These are phyloP conservation scores for Paraescarpia echinospica DNA, from an alignment of 1,140 invertebrate species.

Conservation along the genomic window DNA sequence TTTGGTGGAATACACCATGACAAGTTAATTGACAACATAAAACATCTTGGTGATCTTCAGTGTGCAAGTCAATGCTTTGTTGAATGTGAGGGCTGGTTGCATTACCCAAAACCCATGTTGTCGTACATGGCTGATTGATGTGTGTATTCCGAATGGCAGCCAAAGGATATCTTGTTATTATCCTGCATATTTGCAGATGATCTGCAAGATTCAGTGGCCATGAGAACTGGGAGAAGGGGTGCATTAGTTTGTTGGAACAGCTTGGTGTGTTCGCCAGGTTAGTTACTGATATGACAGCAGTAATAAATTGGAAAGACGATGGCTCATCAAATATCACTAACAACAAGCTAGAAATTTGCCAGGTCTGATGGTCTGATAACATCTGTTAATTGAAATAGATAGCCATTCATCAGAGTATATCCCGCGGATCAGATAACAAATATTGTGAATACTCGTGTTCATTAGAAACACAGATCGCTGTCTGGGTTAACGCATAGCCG, in stretches of 20 bases:
- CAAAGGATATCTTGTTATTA: background rate
- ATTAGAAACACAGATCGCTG: background rate
- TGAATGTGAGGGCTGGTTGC: background rate
- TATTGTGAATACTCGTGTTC: slow-evolving; percentile 5
- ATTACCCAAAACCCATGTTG: background rate
- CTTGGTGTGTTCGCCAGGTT: background rate
- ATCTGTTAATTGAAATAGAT: slow-evolving; percentile 6
- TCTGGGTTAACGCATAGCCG: background rate
- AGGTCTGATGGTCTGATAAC: background rate
- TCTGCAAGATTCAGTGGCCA: background rate
- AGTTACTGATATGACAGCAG: background rate
- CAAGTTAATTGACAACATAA: background rate
- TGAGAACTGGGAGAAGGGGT: background rate
- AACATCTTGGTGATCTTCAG: background rate
- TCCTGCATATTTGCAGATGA: background rate
- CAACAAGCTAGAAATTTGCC: background rate
- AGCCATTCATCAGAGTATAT: background rate
- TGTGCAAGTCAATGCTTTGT: background rate
- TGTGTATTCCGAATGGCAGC: background rate
- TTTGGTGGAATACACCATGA: background rate
- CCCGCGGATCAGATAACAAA: background rate
- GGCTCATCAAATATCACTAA: background rate
- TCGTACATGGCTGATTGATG: background rate
- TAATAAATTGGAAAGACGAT: background rate
- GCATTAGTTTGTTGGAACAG: background rate